Evolutionary conservation across 2,888 invertebrate species (phyloP).

Genomic region (Globia sparganii): DNA sequence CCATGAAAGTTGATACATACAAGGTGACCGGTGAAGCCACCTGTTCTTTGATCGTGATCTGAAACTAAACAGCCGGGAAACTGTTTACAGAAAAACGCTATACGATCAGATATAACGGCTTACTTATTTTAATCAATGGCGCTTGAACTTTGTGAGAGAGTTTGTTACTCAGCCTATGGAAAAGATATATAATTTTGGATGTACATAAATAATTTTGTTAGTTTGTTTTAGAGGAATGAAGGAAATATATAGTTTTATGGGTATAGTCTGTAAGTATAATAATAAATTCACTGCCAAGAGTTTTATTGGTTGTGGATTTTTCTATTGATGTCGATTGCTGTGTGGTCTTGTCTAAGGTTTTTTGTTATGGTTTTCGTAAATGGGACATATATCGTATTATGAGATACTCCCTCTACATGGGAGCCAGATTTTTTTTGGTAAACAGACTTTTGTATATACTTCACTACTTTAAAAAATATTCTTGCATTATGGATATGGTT

Average conservation of each 20-base stretch:
- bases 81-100: constrained; percentile 72
- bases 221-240: constrained; percentile 53
- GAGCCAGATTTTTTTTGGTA: background rate
- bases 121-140: constrained; percentile 70
- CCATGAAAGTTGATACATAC: constrained; percentile 71
- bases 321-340: constrained; percentile 15
- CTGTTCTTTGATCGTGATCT: constrained; percentile 76
- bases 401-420: too few relatives aligned
- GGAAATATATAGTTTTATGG: constrained; percentile 57
- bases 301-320: constrained; percentile 19
- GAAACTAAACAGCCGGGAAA: constrained; percentile 72
- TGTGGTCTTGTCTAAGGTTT: constrained; percentile 30
- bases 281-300: constrained; percentile 2
- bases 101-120: constrained; percentile 69
- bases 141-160: constrained; percentile 42
- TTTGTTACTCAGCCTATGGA: constrained; percentile 40
- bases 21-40: constrained; percentile 69
- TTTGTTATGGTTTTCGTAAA: background rate
- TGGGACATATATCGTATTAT: background rate
- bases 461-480: background rate
- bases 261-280: constrained; percentile 19
- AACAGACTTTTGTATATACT: too few relatives aligned
- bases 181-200: constrained; percentile 50
- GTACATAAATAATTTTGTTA: constrained; percentile 50
- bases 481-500: background rate